A percentile compares a stretch with the other conserved stretches of the same genome.
These are phyloP conservation scores for Tarsius wallacei DNA, from an alignment of 2,797 vertebrate genomes.

Conservation along the genomic window DNA sequence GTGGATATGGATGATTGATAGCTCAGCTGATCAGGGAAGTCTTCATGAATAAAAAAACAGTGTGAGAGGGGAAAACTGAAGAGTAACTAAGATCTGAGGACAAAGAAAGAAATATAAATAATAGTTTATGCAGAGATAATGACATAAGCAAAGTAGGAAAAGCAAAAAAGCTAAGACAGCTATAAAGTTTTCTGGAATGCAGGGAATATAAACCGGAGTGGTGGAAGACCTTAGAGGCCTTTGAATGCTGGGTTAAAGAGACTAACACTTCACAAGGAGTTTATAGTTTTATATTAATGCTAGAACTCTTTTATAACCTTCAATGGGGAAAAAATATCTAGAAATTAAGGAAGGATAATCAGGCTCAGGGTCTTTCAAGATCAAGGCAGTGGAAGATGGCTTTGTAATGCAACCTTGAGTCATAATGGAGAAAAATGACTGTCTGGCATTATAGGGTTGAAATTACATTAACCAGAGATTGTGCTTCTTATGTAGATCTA, in stretches of 20 bases:
- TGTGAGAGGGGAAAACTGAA: neutral
- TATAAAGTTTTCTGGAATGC: neutral
- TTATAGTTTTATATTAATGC: constrained; percentile 1
- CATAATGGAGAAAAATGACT: neutral
- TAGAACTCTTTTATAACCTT: neutral
- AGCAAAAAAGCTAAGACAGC: neutral
- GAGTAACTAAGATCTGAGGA: neutral
- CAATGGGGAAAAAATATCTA: neutral
- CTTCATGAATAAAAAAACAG: constrained; percentile 41
- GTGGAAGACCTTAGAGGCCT: neutral
- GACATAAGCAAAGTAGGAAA: neutral
- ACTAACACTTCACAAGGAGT: neutral
- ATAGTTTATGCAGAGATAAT: neutral
- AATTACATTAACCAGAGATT: neutral
- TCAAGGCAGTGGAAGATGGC: neutral
- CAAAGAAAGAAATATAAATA: neutral
- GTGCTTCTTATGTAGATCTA: neutral
- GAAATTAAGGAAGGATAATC: neutral
- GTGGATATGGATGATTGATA: neutral
- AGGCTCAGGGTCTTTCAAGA: neutral
- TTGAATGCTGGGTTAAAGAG: neutral
- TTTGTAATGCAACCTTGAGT: neutral
- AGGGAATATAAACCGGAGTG: neutral
- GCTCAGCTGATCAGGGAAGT: neutral
- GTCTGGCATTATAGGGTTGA: neutral